Evolutionary conservation across 2,797 vertebrate species (phyloP).

Genomic region (Dicrostonyx torquatus): DNA sequence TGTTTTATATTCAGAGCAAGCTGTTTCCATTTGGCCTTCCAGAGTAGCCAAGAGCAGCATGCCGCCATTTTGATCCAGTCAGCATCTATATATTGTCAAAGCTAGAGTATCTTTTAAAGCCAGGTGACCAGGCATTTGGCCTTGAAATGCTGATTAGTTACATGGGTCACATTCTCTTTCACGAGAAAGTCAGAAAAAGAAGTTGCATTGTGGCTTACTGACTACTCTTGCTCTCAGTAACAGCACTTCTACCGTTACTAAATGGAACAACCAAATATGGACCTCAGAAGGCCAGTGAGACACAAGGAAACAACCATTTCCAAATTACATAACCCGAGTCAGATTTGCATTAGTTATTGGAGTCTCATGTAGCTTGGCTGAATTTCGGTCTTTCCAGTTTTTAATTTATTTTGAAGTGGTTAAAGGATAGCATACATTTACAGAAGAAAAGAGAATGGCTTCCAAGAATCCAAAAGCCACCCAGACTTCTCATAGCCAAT

Average conservation of each 20-base stretch:
- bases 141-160: slow-evolving; percentile 44
- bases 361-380: slow-evolving; percentile 79
- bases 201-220: slow-evolving; percentile 64
- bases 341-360: slow-evolving; percentile 78
- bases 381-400: slow-evolving; percentile 80
- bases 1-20: slow-evolving; percentile 42
- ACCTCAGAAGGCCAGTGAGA: slow-evolving; percentile 75
- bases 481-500: slow-evolving; percentile 79
- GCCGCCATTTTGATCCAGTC: slow-evolving; percentile 75
- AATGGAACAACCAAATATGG: slow-evolving; percentile 71
- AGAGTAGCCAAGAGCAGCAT: slow-evolving; percentile 60
- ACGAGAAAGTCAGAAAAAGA: slow-evolving; percentile 60
- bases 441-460: slow-evolving; percentile 76
- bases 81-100: slow-evolving; percentile 59
- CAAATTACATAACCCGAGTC: slow-evolving; percentile 76
- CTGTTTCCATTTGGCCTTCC: slow-evolving; percentile 62
- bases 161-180: slow-evolving; percentile 59
- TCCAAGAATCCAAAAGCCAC: slow-evolving; percentile 83
- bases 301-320: slow-evolving; percentile 69
- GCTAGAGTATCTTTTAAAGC: slow-evolving; percentile 51
- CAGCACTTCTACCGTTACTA: not conserved
- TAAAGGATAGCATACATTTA: slow-evolving; percentile 82
- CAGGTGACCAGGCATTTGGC: slow-evolving; percentile 55
- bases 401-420: slow-evolving; percentile 79
- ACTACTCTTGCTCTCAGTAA: slow-evolving; percentile 68